These are phyloP conservation scores for Cydia strobilella DNA, from an alignment of 1,140 invertebrate species.

Conservation along the genomic window DNA sequence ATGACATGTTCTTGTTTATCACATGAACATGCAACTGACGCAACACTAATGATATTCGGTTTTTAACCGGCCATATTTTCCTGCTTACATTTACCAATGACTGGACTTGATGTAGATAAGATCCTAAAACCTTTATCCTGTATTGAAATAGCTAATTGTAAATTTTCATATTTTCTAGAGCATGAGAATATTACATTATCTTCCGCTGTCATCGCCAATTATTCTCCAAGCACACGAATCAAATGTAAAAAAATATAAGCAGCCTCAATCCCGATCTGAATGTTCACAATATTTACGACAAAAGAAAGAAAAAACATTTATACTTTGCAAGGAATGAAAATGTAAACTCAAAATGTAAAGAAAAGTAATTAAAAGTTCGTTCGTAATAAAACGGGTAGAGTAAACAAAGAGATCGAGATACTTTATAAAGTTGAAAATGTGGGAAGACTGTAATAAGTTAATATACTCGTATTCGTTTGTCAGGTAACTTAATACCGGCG, in stretches of 20 bases:
- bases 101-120: no score
- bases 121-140: no score
- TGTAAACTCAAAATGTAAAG: constrained; percentile 50
- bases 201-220: neutral
- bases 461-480: neutral
- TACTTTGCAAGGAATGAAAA: constrained; percentile 23
- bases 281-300: constrained; percentile 27
- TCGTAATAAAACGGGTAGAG: constrained; percentile 41
- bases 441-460: neutral
- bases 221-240: neutral
- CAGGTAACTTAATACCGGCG: neutral
- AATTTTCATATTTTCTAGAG: neutral
- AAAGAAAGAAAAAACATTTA: constrained; percentile 28
- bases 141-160: no score
- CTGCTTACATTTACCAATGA: no score
- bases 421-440: constrained; percentile 30
- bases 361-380: constrained; percentile 56
- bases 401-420: constrained; percentile 43
- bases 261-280: constrained; percentile 12
- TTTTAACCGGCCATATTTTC: no score
- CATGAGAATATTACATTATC: neutral
- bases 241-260: constrained; percentile 16
- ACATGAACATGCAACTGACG: no score
- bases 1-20: no score
- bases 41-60: no score